Evolutionary conservation across 1,140 invertebrate genomes (phyloP), one percentile per base, ranked within the genome.

Genomic region (Lepidostoma basale): DNA sequence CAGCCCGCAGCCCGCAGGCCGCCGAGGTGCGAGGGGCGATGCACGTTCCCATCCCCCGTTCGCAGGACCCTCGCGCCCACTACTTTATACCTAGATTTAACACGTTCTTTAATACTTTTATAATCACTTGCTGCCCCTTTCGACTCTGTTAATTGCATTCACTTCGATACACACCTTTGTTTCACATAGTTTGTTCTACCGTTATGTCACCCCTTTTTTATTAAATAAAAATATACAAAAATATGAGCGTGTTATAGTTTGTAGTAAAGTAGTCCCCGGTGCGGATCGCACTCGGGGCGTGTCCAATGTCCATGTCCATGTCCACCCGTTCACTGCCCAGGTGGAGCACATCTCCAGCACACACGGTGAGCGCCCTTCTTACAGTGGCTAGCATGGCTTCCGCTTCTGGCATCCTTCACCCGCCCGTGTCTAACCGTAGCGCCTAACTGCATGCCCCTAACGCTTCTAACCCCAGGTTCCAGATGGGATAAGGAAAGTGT

Each of bases 401-500:
- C 12, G 67, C 70, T 62, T 62, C 40, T 26, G 42, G 54, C 54
- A 39, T 62, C 42, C 59, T 26, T 44, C 25, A 16, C 28, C 42
- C 59, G 26, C 67, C 30, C 22, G 40, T 36, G 26, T 33, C 44
- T 72, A 67, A 67, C 56, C 28, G 18, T 52, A 64, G 30, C 45
- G 3, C 23, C 62, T 56, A 59, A 71, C 30, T 58, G 64, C 70
- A 72, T 65, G 60, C 22, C 20, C 2, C 28, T 49, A 60, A 56
- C 25, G 49, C 75, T 77, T 81, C 73, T 75, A 73, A 78, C 77
- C 74, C 79, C 76, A 80, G 64, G 74, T 79, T 80, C 79, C 75
- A 74, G 83, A 86, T 87, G 85, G 85, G 86, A 87, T 64, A 64
- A 64, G 62, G 62, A 64, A 64, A 64, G 62, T 64, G 62, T 52